Evolutionary conservation across 1,140 invertebrate genomes (phyloP).

Genomic region (Drosophila chauvacae): DNA sequence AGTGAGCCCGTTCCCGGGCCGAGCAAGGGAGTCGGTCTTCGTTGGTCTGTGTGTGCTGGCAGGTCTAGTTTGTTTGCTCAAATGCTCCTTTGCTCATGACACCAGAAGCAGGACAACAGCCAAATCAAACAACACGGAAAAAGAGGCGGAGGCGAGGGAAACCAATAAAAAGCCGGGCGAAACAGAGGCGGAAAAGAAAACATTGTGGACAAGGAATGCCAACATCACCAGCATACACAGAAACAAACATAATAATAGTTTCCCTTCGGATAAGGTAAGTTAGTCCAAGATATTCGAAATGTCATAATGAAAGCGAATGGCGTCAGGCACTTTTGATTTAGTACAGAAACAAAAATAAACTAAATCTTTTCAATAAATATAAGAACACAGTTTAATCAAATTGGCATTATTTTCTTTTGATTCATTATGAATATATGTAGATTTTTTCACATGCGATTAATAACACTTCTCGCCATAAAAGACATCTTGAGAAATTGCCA

Average conservation of each 20-base stretch:
- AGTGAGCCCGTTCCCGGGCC: constrained; percentile 6
- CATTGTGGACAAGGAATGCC: constrained; percentile 76
- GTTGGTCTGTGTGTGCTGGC: constrained; percentile 38
- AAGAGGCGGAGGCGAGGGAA: constrained; percentile 44
- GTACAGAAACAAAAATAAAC: neutral
- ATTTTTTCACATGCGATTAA: neutral
- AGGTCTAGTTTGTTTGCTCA: constrained; percentile 80
- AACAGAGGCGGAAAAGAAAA: constrained; percentile 75
- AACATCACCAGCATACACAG: constrained; percentile 25
- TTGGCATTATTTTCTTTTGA: neutral
- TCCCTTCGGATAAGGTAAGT: neutral
- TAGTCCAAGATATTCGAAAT: neutral
- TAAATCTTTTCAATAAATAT: neutral
- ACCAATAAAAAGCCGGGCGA: constrained; percentile 77
- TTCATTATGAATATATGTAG: neutral
- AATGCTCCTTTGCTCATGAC: constrained; percentile 82
- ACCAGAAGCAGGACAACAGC: constrained; percentile 62
- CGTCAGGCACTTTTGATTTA: neutral
- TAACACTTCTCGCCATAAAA: neutral
- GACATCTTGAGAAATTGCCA: neutral
- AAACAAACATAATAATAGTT: constrained; percentile 8
- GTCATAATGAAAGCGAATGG: neutral
- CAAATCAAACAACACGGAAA: constrained; percentile 45
- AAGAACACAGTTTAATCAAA: neutral
- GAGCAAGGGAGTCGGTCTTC: neutral